These are phyloP conservation scores for Geothlypis trichas DNA, from an alignment of 2,113 vertebrate species.

Conservation along the genomic window DNA sequence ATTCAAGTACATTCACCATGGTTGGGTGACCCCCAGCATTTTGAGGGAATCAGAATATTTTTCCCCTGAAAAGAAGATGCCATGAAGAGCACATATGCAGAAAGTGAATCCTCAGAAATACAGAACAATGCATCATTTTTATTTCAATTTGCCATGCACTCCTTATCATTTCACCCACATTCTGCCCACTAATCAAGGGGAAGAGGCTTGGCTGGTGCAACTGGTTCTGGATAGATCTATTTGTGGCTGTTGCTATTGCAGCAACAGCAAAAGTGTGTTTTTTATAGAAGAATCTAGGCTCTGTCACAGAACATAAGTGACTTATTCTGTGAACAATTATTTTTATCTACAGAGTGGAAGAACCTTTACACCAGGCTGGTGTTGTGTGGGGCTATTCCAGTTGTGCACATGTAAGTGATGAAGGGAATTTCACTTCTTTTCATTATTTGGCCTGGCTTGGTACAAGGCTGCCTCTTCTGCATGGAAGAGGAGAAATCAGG, in stretches of 20 bases:
- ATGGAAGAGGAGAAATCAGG: background rate
- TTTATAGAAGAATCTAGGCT: conserved; percentile 7
- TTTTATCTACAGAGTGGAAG: conserved; percentile 2
- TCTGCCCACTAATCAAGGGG: conserved; percentile 41
- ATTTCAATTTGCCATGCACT: background rate
- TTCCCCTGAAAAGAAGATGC: background rate
- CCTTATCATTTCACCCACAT: conserved; percentile 49
- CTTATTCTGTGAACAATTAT: conserved; percentile 31
- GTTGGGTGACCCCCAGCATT: conserved; percentile 23
- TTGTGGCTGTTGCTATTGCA: conserved; percentile 31
- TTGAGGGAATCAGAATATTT: conserved; percentile 1
- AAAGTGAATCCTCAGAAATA: background rate
- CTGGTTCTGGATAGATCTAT: conserved; percentile 15
- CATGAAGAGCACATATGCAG: background rate
- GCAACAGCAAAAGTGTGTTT: background rate
- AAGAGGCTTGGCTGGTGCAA: conserved; percentile 38
- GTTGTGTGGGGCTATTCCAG: background rate
- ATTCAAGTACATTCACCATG: conserved; percentile 40
- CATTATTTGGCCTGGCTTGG: background rate
- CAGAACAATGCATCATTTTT: background rate
- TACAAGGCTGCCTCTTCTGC: background rate
- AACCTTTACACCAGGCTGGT: background rate
- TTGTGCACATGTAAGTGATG: background rate
- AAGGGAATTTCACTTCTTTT: background rate
- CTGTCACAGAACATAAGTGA: background rate